Conservation (phyloP, 1,140 invertebrate genomes). For the Muscidifurax raptorellus region DNA sequence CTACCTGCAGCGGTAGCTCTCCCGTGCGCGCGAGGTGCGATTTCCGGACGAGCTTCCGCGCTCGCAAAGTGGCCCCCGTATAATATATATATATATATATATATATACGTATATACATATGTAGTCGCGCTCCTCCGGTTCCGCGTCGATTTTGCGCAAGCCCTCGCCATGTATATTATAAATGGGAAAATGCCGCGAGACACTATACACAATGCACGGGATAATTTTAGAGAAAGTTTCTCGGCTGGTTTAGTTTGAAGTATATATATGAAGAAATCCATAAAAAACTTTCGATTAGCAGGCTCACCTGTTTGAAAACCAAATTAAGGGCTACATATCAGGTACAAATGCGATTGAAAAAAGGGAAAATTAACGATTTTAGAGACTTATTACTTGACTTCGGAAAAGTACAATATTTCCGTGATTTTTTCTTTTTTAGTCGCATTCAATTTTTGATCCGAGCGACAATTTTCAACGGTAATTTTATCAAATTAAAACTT, state of each 20-base stretch:
- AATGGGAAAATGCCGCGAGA: neutral
- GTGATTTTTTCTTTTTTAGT: too few species aligned
- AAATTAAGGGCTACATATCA: too few species aligned
- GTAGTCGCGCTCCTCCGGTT: neutral
- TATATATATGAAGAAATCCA: neutral
- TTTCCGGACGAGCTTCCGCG: slow-evolving; percentile 55
- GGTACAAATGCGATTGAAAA: too few species aligned
- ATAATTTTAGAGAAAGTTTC: slow-evolving; percentile 23
- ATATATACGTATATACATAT: neutral
- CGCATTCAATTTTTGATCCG: too few species aligned
- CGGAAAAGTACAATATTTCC: too few species aligned
- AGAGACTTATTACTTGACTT: too few species aligned
- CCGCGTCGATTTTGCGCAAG: neutral
- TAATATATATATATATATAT: too few species aligned
- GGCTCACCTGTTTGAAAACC: too few species aligned
- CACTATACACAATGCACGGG: neutral
- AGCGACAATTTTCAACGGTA: too few species aligned
- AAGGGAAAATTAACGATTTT: too few species aligned
- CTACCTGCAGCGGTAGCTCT: slow-evolving; percentile 45
- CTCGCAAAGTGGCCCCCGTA: neutral
- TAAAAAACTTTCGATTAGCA: too few species aligned
- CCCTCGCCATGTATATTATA: neutral
- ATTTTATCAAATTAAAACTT: too few species aligned
- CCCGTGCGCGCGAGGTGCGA: slow-evolving; percentile 56
- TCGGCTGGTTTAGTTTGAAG: neutral